phyloP scores from a whole-genome alignment of 2,113 vertebrate species.

The Ginglymostoma cirratum region DNA sequence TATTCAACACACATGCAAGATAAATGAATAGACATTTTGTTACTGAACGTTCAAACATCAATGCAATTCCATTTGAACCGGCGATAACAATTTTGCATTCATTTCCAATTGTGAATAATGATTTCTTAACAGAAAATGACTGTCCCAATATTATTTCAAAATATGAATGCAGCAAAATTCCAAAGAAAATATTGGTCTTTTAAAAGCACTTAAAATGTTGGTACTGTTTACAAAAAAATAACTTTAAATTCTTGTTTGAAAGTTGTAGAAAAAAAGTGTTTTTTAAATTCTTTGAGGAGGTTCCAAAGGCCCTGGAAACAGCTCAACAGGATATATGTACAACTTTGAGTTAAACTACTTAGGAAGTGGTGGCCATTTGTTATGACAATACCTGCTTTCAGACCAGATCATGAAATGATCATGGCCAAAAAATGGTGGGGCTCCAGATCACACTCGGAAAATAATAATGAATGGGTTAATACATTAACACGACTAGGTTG shows the following conservation, averaged over 20 bases:
- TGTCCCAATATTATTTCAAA: slow-evolving; percentile 14
- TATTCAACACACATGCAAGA: neutral
- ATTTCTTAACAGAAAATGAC: neutral
- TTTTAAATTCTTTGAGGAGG: neutral
- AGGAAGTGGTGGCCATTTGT: neutral
- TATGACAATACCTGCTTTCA: neutral
- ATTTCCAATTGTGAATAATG: slow-evolving; percentile 23
- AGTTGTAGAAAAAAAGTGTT: neutral
- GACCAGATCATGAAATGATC: neutral
- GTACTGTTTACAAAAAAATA: neutral
- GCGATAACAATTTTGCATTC: neutral
- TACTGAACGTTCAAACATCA: neutral
- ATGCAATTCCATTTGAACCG: neutral
- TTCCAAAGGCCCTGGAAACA: neutral
- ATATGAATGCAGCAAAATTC: neutral
- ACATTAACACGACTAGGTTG: neutral
- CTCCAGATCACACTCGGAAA: neutral
- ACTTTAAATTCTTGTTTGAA: neutral
- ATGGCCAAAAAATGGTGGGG: neutral
- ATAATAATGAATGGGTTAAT: neutral
- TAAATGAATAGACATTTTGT: neutral
- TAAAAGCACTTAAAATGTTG: neutral
- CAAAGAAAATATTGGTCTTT: neutral
- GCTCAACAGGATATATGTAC: neutral
- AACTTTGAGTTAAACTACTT: neutral